Evolutionary conservation across 2,113 vertebrate genomes (phyloP), one percentile per base, ranked within the genome.

Genomic region (Cynopterus brachyotis): DNA sequence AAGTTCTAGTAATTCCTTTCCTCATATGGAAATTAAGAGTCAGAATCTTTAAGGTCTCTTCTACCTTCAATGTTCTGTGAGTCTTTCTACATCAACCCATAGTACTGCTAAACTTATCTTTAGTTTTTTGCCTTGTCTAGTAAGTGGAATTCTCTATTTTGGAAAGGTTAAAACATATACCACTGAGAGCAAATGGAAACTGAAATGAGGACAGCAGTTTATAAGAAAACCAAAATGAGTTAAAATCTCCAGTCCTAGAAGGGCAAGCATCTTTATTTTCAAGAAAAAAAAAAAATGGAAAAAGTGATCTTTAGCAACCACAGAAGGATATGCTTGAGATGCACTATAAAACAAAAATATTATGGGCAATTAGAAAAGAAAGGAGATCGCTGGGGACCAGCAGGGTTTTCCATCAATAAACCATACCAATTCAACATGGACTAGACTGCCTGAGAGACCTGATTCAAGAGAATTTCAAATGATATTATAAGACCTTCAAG

Each of bases 171-270:
- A 90, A 79, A 85, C 75, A 81, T n/a, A 35, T 16, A 88, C 93
- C 79, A 57, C n/a, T 93, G 76, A 91, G 82, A 95, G 86, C 53
- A 95, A 96, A 92, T 84, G 72, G 78, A 86, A 91, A 93, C 6
- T 42, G 40, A 76, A 82, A 93, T 91, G 79, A 88, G 62, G 93
- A 93, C 86, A 95, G 93, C 87, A 78, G 69, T 67, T 93, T 96
- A 86, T 26, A 86, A 75, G 89, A 76, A 92, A 91, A 84, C 59
- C 81, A 73, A 85, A 92, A 69, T 78, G 72, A 93, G 60, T 89
- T 37, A 76, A 96, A 86, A 45, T 59, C 66, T 96, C 22, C 3
- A 64, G 55, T 80, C 35, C 26, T 69, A 79, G 70, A 85, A 89
- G 78, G 22, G 16, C 35, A 89, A 89, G 70, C 57, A 60, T 72